Percentiles rank a stretch among this genome's conserved stretches.
Conservation (phyloP, 2,113 vertebrate genomes). For the Ranitomeya imitator region DNA sequence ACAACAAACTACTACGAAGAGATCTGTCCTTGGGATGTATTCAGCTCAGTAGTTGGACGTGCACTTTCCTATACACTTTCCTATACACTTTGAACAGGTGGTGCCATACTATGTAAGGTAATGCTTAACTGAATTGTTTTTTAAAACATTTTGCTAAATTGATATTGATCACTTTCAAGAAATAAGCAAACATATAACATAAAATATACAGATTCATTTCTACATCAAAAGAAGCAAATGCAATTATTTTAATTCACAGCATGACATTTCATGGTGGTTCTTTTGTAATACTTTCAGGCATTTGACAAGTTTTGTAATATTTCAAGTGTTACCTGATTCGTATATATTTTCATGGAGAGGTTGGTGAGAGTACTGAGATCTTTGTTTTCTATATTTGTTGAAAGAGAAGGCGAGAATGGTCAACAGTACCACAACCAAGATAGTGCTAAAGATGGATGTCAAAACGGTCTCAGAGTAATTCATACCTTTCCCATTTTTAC, state of each 20-base stretch:
- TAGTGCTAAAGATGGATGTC: conserved; percentile 70
- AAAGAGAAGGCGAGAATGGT: conserved; percentile 62
- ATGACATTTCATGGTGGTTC: background rate
- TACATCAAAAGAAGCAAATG: background rate
- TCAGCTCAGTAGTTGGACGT: no score
- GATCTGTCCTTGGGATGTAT: no score
- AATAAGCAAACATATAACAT: no score
- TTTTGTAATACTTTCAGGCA: background rate
- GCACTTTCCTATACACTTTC: no score
- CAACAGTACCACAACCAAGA: conserved; percentile 66
- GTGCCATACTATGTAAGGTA: no score
- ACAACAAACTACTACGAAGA: no score
- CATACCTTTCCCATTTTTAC: conserved; percentile 58
- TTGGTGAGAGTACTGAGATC: conserved; percentile 71
- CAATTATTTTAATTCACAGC: conserved; percentile 4
- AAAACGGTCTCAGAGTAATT: conserved; percentile 68
- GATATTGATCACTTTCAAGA: no score
- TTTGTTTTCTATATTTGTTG: conserved; percentile 66
- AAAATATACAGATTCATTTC: background rate
- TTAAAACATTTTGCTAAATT: no score
- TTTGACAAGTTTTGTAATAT: background rate
- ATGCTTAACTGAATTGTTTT: no score
- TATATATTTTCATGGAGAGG: conserved; percentile 67
- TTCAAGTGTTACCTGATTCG: conserved; percentile 65
- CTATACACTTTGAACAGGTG: no score